Conservation (phyloP, 2,113 vertebrate genomes). For the Lepus europaeus region DNA sequence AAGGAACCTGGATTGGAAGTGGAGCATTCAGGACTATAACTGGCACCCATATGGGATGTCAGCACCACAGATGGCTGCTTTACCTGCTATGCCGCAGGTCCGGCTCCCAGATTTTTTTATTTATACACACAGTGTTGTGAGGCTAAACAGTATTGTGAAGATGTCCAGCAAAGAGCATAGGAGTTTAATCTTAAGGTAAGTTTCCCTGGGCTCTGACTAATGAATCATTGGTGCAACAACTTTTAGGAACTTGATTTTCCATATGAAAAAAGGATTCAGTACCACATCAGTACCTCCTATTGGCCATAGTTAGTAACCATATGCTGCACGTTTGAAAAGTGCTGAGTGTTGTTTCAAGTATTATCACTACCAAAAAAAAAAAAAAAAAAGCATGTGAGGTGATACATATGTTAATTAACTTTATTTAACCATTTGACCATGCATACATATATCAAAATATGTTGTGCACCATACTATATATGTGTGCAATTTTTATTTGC, state of each 20-base stretch:
- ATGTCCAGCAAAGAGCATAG: neutral
- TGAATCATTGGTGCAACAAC: neutral
- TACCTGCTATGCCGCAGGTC: no score
- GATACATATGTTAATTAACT: neutral
- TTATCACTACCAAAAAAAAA: neutral
- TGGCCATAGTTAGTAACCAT: neutral
- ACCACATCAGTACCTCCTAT: neutral
- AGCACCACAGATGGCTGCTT: no score
- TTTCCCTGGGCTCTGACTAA: neutral
- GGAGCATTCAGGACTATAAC: no score
- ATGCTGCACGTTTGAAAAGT: neutral
- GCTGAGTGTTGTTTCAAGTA: neutral
- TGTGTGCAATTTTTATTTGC: neutral
- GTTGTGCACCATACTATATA: neutral
- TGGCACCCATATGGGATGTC: no score
- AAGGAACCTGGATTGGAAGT: no score
- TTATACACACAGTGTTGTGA: neutral
- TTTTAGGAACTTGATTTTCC: neutral
- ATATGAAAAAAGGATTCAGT: neutral
- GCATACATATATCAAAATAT: neutral
- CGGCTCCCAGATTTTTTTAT: no score
- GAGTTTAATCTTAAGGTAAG: neutral
- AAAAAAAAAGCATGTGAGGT: neutral
- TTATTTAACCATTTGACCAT: neutral
- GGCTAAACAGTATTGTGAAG: neutral